These are phyloP conservation scores for Enteromius thamalakanensis DNA, from an alignment of 2,797 vertebrate species.

Conservation along the genomic window DNA sequence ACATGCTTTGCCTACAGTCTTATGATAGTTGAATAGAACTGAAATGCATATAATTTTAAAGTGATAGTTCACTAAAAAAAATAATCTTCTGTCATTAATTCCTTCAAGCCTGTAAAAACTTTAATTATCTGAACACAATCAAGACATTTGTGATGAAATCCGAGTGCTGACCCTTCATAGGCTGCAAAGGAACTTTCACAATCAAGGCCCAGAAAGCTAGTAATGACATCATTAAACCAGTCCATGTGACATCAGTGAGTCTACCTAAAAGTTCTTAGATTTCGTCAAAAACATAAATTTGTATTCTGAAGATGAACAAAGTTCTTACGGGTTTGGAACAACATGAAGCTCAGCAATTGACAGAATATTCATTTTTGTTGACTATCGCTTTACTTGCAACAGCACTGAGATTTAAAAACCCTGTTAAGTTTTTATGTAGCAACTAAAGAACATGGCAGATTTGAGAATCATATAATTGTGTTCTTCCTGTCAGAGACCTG, in stretches of 20 bases:
- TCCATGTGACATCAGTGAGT: too few species aligned
- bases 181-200: too few species aligned
- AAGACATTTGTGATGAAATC: too few species aligned
- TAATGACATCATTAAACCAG: too few species aligned
- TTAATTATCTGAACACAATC: too few species aligned
- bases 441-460: background rate
- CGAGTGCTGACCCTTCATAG: too few species aligned
- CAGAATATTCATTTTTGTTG: background rate
- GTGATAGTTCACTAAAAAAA: background rate
- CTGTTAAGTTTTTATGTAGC: slow-evolving; percentile 16
- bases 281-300: too few species aligned
- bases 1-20: background rate
- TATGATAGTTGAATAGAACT: background rate
- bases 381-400: background rate
- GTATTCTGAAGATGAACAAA: too few species aligned
- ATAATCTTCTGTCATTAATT: background rate
- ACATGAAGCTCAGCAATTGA: too few species aligned
- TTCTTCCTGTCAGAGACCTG: slow-evolving; percentile 82
- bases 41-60: slow-evolving; percentile 3
- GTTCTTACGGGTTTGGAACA: too few species aligned
- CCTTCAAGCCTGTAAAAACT: background rate
- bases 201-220: too few species aligned
- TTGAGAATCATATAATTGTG: slow-evolving; percentile 36
- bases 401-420: background rate
- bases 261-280: too few species aligned